phyloP scores from a whole-genome alignment of 1,140 invertebrate species.

The Amyelois transitella region DNA sequence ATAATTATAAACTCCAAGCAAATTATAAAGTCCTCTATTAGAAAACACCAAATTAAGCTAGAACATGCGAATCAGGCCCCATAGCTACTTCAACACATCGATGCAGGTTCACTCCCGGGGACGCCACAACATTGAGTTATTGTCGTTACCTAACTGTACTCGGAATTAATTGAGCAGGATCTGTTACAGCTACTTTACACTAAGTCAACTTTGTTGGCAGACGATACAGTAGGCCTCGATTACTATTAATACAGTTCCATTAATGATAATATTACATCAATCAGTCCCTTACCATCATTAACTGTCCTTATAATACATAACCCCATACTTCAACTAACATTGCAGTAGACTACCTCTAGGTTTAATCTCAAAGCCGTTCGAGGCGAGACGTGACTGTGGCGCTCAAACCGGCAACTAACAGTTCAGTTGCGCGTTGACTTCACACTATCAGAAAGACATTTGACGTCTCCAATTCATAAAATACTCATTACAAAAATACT shows the following conservation, averaged over 20 bases:
- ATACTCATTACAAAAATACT: constrained; percentile 73
- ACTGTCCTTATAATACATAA: constrained; percentile 67
- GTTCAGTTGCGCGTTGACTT: not conserved
- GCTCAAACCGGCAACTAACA: constrained; percentile 1
- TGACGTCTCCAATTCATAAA: constrained; percentile 43
- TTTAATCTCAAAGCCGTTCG: constrained; percentile 58
- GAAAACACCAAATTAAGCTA: no score
- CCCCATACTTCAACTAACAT: constrained; percentile 58
- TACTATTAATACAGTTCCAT: constrained; percentile 69
- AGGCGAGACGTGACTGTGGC: not conserved
- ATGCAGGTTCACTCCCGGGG: constrained; percentile 37
- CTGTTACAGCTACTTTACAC: constrained; percentile 61
- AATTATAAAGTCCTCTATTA: no score
- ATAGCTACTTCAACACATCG: constrained; percentile 14
- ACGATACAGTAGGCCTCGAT: constrained; percentile 59
- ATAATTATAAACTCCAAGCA: not conserved
- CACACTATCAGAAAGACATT: constrained; percentile 18
- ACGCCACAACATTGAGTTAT: constrained; percentile 35
- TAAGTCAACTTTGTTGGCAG: constrained; percentile 67
- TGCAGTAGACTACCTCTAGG: constrained; percentile 59
- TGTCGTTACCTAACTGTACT: constrained; percentile 56
- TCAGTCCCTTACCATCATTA: constrained; percentile 62
- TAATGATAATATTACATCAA: constrained; percentile 67
- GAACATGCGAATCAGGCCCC: not conserved
- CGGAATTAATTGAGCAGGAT: constrained; percentile 67